Percentiles rank a stretch among this genome's conserved stretches.
Conservation (phyloP, 2,888 invertebrate genomes). For the Tipula helvola region DNA sequence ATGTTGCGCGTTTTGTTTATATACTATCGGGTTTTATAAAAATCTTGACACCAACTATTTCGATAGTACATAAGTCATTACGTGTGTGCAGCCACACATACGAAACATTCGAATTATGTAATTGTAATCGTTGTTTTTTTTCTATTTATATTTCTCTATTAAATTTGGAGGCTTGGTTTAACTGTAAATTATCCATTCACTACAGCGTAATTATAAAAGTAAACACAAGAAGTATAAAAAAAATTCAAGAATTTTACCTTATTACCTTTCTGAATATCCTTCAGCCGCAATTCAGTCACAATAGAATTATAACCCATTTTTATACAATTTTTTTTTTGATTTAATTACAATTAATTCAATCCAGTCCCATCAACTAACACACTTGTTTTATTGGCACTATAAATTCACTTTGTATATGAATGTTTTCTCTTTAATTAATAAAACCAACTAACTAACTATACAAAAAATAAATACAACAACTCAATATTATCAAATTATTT, state of each 20-base stretch:
- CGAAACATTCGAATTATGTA: background rate
- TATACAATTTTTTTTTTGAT: background rate
- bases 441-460: background rate
- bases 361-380: background rate
- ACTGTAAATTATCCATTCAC: background rate
- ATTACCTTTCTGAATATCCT: background rate
- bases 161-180: background rate
- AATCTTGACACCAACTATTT: background rate
- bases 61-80: background rate
- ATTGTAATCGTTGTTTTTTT: background rate
- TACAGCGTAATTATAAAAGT: background rate
- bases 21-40: background rate
- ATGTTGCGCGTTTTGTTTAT: background rate
- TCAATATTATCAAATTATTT: background rate
- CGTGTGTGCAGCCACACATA: background rate
- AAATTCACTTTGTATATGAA: background rate
- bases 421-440: background rate
- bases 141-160: background rate
- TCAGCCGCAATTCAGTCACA: background rate
- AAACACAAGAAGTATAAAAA: background rate
- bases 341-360: background rate
- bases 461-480: background rate
- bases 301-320: background rate
- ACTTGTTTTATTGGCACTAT: background rate
- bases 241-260: background rate